Conservation (phyloP, 1,140 invertebrate genomes). For the Heterodera carotae region DNA sequence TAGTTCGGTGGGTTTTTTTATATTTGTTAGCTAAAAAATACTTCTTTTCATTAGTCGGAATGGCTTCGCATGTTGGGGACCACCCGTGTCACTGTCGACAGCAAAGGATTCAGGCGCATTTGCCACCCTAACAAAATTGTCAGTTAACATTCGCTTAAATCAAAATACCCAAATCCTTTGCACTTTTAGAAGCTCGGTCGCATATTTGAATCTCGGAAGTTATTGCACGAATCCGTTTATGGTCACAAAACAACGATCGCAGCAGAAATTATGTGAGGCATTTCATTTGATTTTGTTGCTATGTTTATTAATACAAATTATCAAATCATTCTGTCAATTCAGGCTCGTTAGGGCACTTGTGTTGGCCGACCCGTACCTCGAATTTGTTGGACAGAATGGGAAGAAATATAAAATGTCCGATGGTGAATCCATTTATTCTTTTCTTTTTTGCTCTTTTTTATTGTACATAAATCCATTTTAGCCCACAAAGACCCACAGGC, state of each 20-base stretch:
- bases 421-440: no score
- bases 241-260: conserved; percentile 40
- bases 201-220: conserved; percentile 26
- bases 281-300: background rate
- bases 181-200: conserved; percentile 18
- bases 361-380: background rate
- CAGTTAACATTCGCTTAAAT: background rate
- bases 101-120: background rate
- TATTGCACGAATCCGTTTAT: conserved; percentile 39
- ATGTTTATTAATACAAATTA: no score
- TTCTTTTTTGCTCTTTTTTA: no score
- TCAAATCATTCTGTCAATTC: no score
- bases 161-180: background rate
- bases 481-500: background rate
- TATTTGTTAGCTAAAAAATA: background rate
- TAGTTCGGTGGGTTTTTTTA: background rate
- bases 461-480: background rate
- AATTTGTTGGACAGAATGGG: background rate
- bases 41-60: background rate
- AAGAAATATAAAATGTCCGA: conserved; percentile 6
- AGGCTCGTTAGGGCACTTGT: background rate
- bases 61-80: background rate
- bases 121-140: background rate
- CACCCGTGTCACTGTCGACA: background rate
- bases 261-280: conserved; percentile 30